Evolutionary conservation across 2,888 invertebrate species (phyloP), one percentile per base, ranked within the genome.

Genomic region (Mythimna pallens): DNA sequence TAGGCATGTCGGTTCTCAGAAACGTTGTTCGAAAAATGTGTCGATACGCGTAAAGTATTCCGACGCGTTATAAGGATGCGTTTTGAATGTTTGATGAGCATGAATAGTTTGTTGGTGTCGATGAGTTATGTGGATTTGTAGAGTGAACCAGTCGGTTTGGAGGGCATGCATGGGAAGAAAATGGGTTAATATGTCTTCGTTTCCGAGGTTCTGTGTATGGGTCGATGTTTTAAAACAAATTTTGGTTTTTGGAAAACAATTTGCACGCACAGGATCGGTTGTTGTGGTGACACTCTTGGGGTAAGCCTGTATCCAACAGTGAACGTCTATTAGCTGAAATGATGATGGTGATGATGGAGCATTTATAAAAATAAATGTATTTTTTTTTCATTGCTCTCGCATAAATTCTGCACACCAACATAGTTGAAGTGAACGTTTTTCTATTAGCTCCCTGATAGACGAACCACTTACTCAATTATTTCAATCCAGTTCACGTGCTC

Each of bases 11-110:
- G 50, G 30, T 90, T 90, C 87, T 91, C 54, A 65, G 90, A 85
- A 89, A 78, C 78, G 82, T 84, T 85, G 86, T 81, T 88, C 83
- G 88, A 91, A 93, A 93, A 93, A 92, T 90, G 88, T 92, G 92
- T 91, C 90, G 89, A 91, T 84, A 86, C 85, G 86, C 89, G 93
- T 93, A 93, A 93, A 93, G 88, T 91, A 91, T 91, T 90, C 85
- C 84, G 82, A 75, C 73, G 68, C 77, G 76, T 81, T 72, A 59
- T 63, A 70, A 43, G 76, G 72, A 88, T 91, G 90, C 85, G 87
- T 47, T 65, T 67, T 66, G 92, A 91, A 93, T 91, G 34, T 40
- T 54, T 76, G 79, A 89, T 90, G 67, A 72, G 71, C 25, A 72
- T 77, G 78, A 76, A 80, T 83, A 22, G 77, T 12, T 52, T 50